Base-by-base conservation (phyloP, 2,888 invertebrate genomes). In the Polyommatus icarus region DNA sequence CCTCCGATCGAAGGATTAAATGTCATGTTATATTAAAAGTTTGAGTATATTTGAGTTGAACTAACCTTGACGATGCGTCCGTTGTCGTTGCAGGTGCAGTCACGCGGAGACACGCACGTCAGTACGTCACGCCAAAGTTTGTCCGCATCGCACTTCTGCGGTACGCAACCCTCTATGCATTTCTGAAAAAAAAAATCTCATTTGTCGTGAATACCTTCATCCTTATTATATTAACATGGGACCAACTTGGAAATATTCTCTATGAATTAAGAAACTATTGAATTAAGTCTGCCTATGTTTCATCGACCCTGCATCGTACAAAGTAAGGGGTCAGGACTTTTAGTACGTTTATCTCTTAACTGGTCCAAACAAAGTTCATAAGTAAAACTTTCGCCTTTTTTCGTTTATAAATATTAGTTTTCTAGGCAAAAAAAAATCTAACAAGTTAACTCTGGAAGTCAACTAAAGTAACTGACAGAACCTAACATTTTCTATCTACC, bases 11-110 rank as follows among this genome's bases (percentile, higher is more conserved):
- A n/a, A n/a, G n/a, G n/a, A n/a, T n/a, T n/a, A n/a, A n/a, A n/a
- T n/a, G n/a, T n/a, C n/a, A n/a, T n/a, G n/a, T n/a, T n/a, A n/a
- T n/a, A n/a, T 40, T 40, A 40, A 40, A 36, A 5, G 4, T 32
- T 0, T 32, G 32, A 3, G 32, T 32, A 3, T 32, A 32, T 36
- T 5, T 36, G 0, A 46, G 18, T 54, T 54, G 4, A 54, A 73
- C 40, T 12, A 59, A 96, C 96, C 94, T 96, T 96, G 3, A 97
- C 92, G 12, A 96, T 91, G 75, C 94, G 90, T 32, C 97, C 97
- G 20, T 95, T 93, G 67, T 96, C 95, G 78, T 95, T 92, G 85
- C 98, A 98, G 15, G 97, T 96, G 84, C 98, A 98, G 84, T 97
- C 96, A 61, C 95, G 95, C 18, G 94, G 86, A 0, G 95, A 91